These are phyloP conservation scores for Ceratotherium simum DNA, from an alignment of 2,113 vertebrate species.

Conservation along the genomic window DNA sequence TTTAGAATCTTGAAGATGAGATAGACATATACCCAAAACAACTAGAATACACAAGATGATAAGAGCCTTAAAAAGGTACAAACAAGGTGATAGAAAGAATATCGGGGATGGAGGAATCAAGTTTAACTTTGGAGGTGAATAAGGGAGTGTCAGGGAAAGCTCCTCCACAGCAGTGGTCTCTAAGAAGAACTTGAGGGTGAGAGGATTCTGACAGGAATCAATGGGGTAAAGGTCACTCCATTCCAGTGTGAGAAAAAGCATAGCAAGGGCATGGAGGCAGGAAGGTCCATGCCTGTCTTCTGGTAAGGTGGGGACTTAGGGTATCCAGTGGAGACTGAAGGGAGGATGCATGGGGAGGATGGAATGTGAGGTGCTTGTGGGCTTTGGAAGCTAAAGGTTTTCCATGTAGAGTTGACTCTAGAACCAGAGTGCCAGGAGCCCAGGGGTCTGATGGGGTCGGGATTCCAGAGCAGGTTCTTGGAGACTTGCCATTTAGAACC, in stretches of 20 bases:
- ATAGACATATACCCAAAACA: background rate
- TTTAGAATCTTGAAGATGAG: background rate
- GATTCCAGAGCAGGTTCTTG: background rate
- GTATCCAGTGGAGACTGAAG: background rate
- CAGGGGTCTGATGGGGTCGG: background rate
- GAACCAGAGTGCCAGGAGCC: background rate
- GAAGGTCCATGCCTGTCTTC: accelerated
- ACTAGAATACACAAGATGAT: background rate
- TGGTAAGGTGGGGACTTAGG: background rate
- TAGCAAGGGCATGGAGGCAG: background rate
- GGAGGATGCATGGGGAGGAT: background rate
- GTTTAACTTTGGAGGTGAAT: background rate
- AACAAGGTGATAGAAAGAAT: background rate
- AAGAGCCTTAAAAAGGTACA: background rate
- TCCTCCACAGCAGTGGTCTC: background rate
- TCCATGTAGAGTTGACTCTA: background rate
- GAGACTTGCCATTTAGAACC: background rate
- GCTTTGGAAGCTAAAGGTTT: background rate
- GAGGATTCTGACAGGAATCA: background rate
- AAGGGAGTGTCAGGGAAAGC: background rate
- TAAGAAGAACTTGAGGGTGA: background rate
- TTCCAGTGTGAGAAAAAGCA: too few species aligned
- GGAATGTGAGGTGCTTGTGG: background rate
- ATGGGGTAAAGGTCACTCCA: background rate
- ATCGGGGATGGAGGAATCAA: background rate